phyloP scores from a whole-genome alignment of 2,888 invertebrate species.

The Heliconius erato region DNA sequence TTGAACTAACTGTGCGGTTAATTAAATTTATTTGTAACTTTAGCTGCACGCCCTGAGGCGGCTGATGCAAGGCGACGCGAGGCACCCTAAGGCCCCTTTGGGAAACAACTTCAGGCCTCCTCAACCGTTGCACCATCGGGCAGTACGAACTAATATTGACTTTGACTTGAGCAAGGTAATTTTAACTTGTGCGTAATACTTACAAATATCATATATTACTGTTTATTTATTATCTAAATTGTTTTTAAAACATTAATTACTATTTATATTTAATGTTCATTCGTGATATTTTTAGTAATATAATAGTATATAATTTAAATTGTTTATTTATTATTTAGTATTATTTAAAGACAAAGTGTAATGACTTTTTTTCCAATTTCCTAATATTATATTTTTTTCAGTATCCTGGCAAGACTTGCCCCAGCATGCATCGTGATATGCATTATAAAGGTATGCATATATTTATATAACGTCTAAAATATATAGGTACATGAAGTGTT shows the following conservation, averaged over 20 bases:
- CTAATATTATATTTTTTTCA: conserved; percentile 66
- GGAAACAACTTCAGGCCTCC: conserved; percentile 98
- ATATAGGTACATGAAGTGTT: background rate
- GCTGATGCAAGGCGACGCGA: conserved; percentile 95
- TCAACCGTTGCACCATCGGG: conserved; percentile 96
- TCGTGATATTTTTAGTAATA: too few species aligned
- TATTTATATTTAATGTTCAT: too few species aligned
- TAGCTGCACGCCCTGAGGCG: conserved; percentile 93
- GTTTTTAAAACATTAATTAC: background rate
- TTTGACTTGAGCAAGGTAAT: conserved; percentile 92
- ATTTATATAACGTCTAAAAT: background rate
- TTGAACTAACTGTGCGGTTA: conserved; percentile 55
- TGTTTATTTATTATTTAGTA: too few species aligned
- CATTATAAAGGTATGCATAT: conserved; percentile 92
- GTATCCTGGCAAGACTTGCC: conserved; percentile 93
- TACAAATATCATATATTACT: background rate
- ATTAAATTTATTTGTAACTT: conserved; percentile 61
- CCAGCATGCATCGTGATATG: conserved; percentile 96
- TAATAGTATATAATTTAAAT: too few species aligned
- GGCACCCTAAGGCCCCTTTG: conserved; percentile 95
- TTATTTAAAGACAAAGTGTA: too few species aligned
- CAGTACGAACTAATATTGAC: conserved; percentile 98
- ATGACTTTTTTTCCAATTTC: background rate
- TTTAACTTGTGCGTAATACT: conserved; percentile 25
- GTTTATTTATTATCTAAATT: background rate